Evolutionary conservation across 1,140 invertebrate genomes (phyloP).

Genomic region (Papilio glaucus): DNA sequence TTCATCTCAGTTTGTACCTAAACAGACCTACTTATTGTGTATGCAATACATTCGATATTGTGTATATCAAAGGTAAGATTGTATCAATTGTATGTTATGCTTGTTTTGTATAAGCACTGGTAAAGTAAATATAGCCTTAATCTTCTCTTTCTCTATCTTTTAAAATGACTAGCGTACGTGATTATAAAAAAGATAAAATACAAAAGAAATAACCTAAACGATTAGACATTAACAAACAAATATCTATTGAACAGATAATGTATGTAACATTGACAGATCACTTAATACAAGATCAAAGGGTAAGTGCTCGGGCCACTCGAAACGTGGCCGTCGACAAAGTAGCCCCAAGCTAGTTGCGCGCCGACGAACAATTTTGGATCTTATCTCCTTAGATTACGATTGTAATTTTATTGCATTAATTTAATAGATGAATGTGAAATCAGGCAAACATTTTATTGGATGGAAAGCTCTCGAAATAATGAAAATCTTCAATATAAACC

Average conservation of each 20-base stretch:
- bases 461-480: slow-evolving; percentile 38
- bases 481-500: slow-evolving; percentile 18
- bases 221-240: slow-evolving; percentile 31
- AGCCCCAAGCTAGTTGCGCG: not conserved
- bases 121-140: not conserved
- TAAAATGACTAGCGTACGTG: not conserved
- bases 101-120: too few species aligned
- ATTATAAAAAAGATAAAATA: slow-evolving; percentile 11
- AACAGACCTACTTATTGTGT: too few species aligned
- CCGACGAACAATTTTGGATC: not conserved
- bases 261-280: slow-evolving; percentile 38
- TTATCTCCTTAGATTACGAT: not conserved
- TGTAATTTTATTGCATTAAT: not conserved
- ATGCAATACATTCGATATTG: too few species aligned
- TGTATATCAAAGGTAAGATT: too few species aligned
- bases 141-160: not conserved
- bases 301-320: slow-evolving; percentile 26
- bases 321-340: slow-evolving; percentile 7
- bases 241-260: slow-evolving; percentile 29
- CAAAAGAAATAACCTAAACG: slow-evolving; percentile 21
- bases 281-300: slow-evolving; percentile 38
- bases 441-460: slow-evolving; percentile 32
- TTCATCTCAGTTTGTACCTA: too few species aligned
- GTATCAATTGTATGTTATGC: too few species aligned
- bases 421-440: slow-evolving; percentile 17